These are phyloP conservation scores for Pteronotus mesoamericanus DNA, from an alignment of 2,797 vertebrate species.

Conservation along the genomic window DNA sequence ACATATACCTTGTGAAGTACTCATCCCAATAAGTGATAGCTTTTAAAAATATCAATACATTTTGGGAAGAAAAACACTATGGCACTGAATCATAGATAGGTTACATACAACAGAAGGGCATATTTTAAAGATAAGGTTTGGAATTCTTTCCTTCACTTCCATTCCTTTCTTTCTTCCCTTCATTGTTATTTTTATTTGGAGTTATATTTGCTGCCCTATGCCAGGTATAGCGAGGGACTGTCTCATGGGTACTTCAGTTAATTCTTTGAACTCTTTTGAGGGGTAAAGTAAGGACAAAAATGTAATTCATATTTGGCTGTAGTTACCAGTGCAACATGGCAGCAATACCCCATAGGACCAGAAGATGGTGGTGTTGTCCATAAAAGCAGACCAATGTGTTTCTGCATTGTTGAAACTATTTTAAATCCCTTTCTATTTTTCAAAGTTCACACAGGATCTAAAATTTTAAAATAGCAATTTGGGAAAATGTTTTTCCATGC, in stretches of 20 bases:
- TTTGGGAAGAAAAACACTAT: slow-evolving; percentile 11
- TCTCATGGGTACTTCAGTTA: not conserved
- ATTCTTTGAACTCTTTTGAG: not conserved
- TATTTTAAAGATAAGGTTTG: not conserved
- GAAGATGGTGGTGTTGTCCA: slow-evolving; percentile 44
- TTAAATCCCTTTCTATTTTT: not conserved
- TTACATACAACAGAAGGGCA: not conserved
- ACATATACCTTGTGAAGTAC: not conserved
- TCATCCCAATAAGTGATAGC: not conserved
- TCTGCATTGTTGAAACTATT: not conserved
- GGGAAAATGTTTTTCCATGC: not conserved
- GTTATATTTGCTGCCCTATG: not conserved
- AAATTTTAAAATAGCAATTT: slow-evolving; percentile 11
- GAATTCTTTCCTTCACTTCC: not conserved
- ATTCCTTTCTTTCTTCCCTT: not conserved
- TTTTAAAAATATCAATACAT: not conserved
- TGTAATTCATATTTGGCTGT: not conserved
- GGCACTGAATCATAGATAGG: not conserved
- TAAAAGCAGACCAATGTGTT: not conserved
- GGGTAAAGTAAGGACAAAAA: not conserved
- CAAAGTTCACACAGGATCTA: not conserved
- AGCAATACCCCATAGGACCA: slow-evolving; percentile 9
- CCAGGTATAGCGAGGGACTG: not conserved
- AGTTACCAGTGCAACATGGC: not conserved
- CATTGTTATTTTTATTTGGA: not conserved